phyloP scores from a whole-genome alignment of 2,113 vertebrate genomes.

The Podarcis muralis region DNA sequence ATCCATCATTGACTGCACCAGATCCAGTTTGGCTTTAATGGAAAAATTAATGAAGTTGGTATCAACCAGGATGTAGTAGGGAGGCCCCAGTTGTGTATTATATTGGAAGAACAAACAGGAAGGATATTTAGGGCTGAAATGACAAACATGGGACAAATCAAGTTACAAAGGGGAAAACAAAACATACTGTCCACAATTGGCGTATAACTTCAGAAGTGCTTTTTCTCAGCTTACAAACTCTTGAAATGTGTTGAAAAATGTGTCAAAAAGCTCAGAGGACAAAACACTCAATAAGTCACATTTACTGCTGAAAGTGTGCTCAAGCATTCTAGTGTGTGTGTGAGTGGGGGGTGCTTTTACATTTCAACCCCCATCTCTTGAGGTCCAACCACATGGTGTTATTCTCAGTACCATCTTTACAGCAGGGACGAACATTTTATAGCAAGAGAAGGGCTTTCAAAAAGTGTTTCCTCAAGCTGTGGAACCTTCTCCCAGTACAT shows the following conservation, averaged over 20 bases:
- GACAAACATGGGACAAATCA: conserved; percentile 50
- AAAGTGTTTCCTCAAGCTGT: background rate
- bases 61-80: conserved; percentile 94
- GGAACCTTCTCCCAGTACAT: background rate
- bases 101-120: conserved; percentile 99
- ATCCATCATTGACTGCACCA: conserved; percentile 99
- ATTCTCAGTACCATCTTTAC: background rate
- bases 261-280: background rate
- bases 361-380: background rate
- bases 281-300: background rate
- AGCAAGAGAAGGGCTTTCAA: background rate
- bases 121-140: conserved; percentile 86
- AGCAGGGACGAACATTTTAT: background rate
- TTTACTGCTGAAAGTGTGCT: background rate
- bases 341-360: background rate
- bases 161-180: background rate
- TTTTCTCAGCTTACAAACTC: background rate
- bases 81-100: conserved; percentile 95
- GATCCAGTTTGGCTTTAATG: conserved; percentile 96
- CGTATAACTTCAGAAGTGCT: background rate
- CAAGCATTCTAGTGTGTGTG: background rate
- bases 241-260: background rate
- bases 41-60: conserved; percentile 99
- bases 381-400: background rate
- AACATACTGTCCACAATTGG: background rate